Percentiles rank a stretch among this genome's conserved stretches.
phyloP scores from a whole-genome alignment of 37 sponge, comb jelly and placozoan species.

The Spongilla lacustris region DNA sequence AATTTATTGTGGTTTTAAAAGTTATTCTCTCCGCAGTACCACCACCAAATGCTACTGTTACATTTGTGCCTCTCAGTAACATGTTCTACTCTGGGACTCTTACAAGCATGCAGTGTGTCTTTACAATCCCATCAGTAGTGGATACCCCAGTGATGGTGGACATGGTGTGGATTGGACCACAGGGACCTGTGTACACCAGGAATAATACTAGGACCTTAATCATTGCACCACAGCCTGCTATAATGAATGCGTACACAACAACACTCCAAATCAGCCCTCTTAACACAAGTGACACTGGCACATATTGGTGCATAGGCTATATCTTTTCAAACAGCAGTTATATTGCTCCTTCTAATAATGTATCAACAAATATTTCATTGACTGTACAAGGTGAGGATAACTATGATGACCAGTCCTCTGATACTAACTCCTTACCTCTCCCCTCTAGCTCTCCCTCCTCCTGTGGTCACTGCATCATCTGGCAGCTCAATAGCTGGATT shows the following conservation, averaged over 20 bases:
- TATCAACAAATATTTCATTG: neutral
- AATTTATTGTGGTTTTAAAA: neutral
- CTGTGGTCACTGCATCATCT: neutral
- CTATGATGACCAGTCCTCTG: neutral
- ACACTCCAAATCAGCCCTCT: neutral
- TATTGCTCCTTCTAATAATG: neutral
- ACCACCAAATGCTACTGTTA: no score
- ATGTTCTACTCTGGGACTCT: neutral
- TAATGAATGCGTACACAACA: neutral
- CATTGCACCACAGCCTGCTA: neutral
- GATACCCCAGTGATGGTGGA: neutral
- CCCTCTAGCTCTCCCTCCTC: neutral
- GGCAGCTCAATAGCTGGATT: slow-evolving; percentile 26
- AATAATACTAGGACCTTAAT: neutral
- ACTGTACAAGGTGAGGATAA: neutral
- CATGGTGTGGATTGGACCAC: neutral
- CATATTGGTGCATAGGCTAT: neutral
- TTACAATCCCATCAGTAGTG: neutral
- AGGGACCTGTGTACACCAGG: neutral
- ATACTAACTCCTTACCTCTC: neutral
- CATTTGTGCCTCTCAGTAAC: neutral
- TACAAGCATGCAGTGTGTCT: neutral
- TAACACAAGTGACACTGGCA: neutral
- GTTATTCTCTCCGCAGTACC: neutral
- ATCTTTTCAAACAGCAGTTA: neutral